These are phyloP conservation scores for Mimumesa dahlbomi DNA, from an alignment of 2,888 invertebrate genomes.

Conservation along the genomic window DNA sequence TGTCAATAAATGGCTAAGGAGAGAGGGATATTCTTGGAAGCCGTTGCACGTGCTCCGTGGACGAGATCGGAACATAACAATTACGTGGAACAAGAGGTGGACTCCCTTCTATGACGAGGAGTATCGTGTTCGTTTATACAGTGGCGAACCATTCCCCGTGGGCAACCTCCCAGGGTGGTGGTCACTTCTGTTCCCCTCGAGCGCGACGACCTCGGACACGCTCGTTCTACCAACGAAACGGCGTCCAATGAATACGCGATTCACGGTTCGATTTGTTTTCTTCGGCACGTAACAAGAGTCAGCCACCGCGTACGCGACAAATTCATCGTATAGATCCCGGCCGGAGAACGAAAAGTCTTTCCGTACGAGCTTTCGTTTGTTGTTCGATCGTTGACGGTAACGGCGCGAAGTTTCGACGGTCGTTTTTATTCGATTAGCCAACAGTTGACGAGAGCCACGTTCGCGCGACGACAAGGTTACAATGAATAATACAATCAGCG, in stretches of 20 bases:
- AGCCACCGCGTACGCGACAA: too few relatives aligned
- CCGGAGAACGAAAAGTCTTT: too few relatives aligned
- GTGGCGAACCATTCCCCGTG: not conserved
- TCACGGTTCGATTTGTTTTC: not conserved
- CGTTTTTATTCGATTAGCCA: too few relatives aligned
- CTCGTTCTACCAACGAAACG: constrained; percentile 20
- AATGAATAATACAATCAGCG: too few relatives aligned
- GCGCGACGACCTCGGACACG: constrained; percentile 6
- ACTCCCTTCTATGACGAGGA: not conserved
- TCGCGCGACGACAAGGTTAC: too few relatives aligned
- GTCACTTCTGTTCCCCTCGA: not conserved
- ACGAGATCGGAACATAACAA: constrained; percentile 41
- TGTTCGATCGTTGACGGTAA: too few relatives aligned
- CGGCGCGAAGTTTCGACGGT: too few relatives aligned
- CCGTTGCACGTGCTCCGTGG: constrained; percentile 32
- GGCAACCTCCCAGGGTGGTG: not conserved
- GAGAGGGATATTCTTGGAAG: constrained; percentile 23
- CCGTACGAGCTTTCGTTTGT: too few relatives aligned
- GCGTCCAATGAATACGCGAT: not conserved
- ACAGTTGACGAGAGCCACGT: too few relatives aligned
- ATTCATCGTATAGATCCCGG: too few relatives aligned
- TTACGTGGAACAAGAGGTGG: constrained; percentile 23
- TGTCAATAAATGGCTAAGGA: constrained; percentile 26
- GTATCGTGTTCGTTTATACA: not conserved
- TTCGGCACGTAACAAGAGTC: not conserved